A percentile compares a stretch with the other conserved stretches of the same genome.
Evolutionary conservation across 2,888 invertebrate species (phyloP).

Genomic region (Eupithecia subumbrata): DNA sequence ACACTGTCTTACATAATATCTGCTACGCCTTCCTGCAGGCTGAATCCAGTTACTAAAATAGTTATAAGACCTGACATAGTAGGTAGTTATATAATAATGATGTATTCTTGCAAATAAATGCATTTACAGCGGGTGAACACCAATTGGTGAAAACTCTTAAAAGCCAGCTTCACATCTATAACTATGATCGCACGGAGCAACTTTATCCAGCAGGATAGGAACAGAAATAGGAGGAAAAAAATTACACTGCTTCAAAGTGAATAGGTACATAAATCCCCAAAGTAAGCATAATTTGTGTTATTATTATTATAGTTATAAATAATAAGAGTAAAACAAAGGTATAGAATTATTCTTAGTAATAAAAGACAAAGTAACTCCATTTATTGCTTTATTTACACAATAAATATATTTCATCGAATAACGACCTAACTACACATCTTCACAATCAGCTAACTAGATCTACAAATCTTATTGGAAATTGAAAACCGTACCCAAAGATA

Average conservation of each 20-base stretch:
- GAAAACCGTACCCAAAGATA: slow-evolving; percentile 21
- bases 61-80: too few species aligned
- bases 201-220: too few species aligned
- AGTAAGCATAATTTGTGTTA: background rate
- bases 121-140: too few species aligned
- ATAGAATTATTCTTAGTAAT: slow-evolving; percentile 25
- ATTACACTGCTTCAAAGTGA: background rate
- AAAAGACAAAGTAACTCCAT: slow-evolving; percentile 47
- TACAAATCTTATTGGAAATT: slow-evolving; percentile 24
- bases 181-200: too few species aligned
- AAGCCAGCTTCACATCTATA: too few species aligned
- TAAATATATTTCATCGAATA: slow-evolving; percentile 58
- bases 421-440: slow-evolving; percentile 46
- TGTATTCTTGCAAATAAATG: too few species aligned
- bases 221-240: background rate
- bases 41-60: too few species aligned
- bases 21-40: too few species aligned
- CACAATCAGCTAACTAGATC: slow-evolving; percentile 39
- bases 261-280: background rate
- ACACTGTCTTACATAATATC: too few species aligned
- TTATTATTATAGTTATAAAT: background rate
- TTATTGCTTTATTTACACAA: slow-evolving; percentile 70
- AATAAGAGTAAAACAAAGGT: background rate
- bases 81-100: too few species aligned
- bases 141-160: too few species aligned